Evolutionary conservation across 2,888 invertebrate genomes (phyloP).

Genomic region (Leptarthrus brevirostris): DNA sequence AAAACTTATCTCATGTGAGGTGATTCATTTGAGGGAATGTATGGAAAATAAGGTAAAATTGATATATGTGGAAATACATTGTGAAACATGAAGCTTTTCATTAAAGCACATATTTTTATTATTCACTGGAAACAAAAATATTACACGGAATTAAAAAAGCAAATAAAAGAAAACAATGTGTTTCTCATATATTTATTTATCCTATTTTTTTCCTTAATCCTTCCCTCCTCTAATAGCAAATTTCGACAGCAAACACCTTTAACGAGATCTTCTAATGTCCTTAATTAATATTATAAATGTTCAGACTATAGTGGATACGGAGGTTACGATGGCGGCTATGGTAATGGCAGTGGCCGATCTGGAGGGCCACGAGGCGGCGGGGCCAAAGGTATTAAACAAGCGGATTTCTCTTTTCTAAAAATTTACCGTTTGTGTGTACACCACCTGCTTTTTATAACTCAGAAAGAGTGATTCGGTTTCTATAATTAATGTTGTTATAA

Average conservation of each 20-base stretch:
- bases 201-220: conserved; percentile 55
- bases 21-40: conserved; percentile 64
- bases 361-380: conserved; percentile 85
- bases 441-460: conserved; percentile 51
- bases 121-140: conserved; percentile 55
- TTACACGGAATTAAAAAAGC: conserved; percentile 49
- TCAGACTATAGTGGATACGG: conserved; percentile 89
- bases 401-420: conserved; percentile 48
- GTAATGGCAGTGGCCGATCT: conserved; percentile 83
- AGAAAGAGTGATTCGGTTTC: conserved; percentile 16
- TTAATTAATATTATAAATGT: conserved; percentile 54
- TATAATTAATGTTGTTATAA: not conserved
- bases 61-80: conserved; percentile 65
- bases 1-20: conserved; percentile 61
- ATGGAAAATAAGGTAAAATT: conserved; percentile 68
- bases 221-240: conserved; percentile 21
- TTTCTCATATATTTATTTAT: conserved; percentile 60
- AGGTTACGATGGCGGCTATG: conserved; percentile 89
- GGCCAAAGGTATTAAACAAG: conserved; percentile 79
- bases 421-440: conserved; percentile 53
- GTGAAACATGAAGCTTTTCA: conserved; percentile 66
- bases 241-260: conserved; percentile 21
- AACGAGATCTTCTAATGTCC: conserved; percentile 23
- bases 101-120: conserved; percentile 48
- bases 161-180: conserved; percentile 58